A percentile compares a stretch with the other conserved stretches of the same genome.
phyloP scores from a whole-genome alignment of 2,888 invertebrate genomes.

The Hydraecia micacea region DNA sequence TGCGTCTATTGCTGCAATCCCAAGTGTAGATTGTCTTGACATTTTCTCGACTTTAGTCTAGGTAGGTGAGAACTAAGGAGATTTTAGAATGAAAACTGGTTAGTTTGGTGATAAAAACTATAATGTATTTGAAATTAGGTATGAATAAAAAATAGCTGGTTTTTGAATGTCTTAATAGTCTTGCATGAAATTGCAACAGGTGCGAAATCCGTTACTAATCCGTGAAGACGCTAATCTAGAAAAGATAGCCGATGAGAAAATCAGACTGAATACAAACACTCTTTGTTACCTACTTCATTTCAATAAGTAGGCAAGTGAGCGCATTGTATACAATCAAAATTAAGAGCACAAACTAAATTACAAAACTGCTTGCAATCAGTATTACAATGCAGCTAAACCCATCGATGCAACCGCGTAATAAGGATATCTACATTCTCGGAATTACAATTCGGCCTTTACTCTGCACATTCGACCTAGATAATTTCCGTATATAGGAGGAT shows the following conservation, averaged over 20 bases:
- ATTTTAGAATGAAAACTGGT: constrained; percentile 31
- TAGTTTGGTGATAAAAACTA: neutral
- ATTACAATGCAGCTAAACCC: constrained; percentile 50
- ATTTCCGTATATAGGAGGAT: constrained; percentile 50
- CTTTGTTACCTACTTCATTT: constrained; percentile 12
- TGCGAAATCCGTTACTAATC: neutral
- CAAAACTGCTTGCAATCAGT: constrained; percentile 50
- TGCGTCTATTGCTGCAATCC: constrained; percentile 59
- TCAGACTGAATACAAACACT: constrained; percentile 20
- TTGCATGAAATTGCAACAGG: neutral
- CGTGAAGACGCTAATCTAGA: constrained; percentile 29
- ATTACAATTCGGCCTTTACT: constrained; percentile 67
- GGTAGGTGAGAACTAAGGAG: constrained; percentile 12
- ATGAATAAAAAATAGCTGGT: neutral
- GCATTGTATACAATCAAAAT: constrained; percentile 41
- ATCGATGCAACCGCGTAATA: constrained; percentile 62
- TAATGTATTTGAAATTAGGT: constrained; percentile 6
- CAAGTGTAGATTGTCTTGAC: constrained; percentile 52
- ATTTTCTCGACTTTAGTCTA: constrained; percentile 34
- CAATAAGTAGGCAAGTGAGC: constrained; percentile 19
- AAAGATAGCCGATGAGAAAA: constrained; percentile 24
- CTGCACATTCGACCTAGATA: constrained; percentile 68
- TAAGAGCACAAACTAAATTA: constrained; percentile 44
- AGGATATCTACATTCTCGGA: constrained; percentile 59
- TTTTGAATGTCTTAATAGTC: constrained; percentile 26